A percentile compares a stretch with the other conserved stretches of the same genome.
Evolutionary conservation across 2,888 invertebrate species (phyloP).

Genomic region (Platycheirus rosarum): DNA sequence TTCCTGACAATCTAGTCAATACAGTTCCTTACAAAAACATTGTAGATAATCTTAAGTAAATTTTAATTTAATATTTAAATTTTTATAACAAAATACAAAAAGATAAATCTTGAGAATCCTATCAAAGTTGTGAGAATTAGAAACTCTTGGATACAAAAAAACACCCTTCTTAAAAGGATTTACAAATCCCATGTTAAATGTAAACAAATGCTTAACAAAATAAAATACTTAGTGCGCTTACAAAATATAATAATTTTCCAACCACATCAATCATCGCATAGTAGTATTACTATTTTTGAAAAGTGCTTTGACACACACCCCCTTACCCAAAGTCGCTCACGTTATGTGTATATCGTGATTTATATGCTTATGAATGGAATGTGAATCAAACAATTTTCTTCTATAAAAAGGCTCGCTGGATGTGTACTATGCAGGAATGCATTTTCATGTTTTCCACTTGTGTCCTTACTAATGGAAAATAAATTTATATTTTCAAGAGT

Average conservation of each 20-base stretch:
- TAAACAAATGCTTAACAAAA: too few relatives aligned
- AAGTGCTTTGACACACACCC: not conserved
- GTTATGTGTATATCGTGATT: not conserved
- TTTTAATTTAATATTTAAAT: too few relatives aligned
- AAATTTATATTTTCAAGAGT: slow-evolving; percentile 11
- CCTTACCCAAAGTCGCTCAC: not conserved
- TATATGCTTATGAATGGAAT: not conserved
- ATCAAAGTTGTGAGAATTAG: too few relatives aligned
- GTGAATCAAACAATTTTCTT: not conserved
- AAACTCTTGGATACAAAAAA: too few relatives aligned
- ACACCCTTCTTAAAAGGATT: too few relatives aligned
- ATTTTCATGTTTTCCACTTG: slow-evolving; percentile 21
- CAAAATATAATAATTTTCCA: not conserved
- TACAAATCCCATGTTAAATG: too few relatives aligned
- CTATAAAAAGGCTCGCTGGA: slow-evolving; percentile 31
- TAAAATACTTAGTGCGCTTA: not conserved
- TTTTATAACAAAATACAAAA: too few relatives aligned
- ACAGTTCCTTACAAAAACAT: too few relatives aligned
- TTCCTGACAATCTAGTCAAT: too few relatives aligned
- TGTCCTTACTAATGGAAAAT: slow-evolving; percentile 32
- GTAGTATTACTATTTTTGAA: not conserved
- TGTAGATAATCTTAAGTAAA: too few relatives aligned
- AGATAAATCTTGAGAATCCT: too few relatives aligned
- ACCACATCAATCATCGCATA: not conserved
- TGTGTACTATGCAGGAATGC: slow-evolving; percentile 9